Conservation (phyloP, 2,888 invertebrate genomes). For the Ischnura elegans region DNA sequence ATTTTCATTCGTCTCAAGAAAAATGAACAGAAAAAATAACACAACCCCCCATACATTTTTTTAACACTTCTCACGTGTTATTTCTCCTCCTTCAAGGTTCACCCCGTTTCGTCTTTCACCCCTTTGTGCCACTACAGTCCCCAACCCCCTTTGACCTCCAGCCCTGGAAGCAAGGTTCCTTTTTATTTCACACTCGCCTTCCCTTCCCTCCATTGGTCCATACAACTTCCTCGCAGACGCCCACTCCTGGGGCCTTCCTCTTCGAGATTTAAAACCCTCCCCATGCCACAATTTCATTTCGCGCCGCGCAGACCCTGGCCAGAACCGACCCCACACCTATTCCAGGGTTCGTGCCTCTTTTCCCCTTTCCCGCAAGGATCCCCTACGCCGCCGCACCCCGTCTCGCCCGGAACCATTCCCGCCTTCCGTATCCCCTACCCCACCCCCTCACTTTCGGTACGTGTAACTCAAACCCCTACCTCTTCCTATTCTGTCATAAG, state of each 20-base stretch:
- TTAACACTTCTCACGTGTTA: background rate
- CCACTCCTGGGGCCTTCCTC: constrained; percentile 5
- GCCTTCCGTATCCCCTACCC: background rate
- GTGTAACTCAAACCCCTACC: background rate
- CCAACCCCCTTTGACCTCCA: background rate
- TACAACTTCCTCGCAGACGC: constrained; percentile 16
- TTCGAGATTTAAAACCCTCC: constrained; percentile 31
- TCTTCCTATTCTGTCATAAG: background rate
- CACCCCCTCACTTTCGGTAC: background rate
- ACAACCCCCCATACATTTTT: background rate
- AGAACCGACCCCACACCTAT: too few species aligned
- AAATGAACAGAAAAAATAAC: background rate
- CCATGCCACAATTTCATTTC: constrained; percentile 30
- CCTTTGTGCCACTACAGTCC: background rate
- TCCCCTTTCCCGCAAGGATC: too few species aligned
- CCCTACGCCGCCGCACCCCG: background rate
- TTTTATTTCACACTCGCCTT: constrained; percentile 20
- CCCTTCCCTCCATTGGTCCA: background rate
- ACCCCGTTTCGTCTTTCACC: background rate
- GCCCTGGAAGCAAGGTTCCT: background rate
- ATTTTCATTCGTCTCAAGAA: background rate
- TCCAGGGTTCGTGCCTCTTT: too few species aligned
- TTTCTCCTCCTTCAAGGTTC: constrained; percentile 14
- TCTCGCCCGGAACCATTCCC: background rate
- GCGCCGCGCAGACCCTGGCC: background rate